phyloP scores from a whole-genome alignment of 2,888 invertebrate species.

The Cactoblastis cactorum region DNA sequence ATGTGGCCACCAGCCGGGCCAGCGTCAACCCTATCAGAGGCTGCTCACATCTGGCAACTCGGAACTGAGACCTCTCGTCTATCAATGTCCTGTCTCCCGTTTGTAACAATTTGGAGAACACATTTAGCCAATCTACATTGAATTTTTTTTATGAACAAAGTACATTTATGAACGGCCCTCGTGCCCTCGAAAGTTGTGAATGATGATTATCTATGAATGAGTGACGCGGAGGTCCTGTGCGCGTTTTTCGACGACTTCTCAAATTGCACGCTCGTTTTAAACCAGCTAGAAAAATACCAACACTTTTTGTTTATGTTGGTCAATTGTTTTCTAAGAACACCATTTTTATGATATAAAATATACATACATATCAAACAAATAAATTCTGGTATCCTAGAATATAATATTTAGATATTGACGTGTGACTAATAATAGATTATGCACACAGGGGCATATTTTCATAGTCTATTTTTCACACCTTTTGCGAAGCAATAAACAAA shows the following conservation, averaged over 20 bases:
- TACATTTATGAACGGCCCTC: slow-evolving; percentile 53
- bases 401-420: background rate
- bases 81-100: slow-evolving; percentile 36
- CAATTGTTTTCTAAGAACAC: slow-evolving; percentile 2
- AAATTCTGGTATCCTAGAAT: background rate
- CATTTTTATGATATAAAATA: slow-evolving; percentile 1
- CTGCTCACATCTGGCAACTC: slow-evolving; percentile 49
- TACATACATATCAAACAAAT: background rate
- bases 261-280: slow-evolving; percentile 15
- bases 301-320: background rate
- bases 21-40: slow-evolving; percentile 27
- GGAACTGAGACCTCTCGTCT: slow-evolving; percentile 48
- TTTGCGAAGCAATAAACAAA: too few species aligned
- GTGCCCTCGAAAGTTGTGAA: slow-evolving; percentile 52
- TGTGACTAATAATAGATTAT: background rate
- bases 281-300: slow-evolving; percentile 13
- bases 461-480: too few species aligned
- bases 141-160: slow-evolving; percentile 44
- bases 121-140: slow-evolving; percentile 48
- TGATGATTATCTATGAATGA: slow-evolving; percentile 55
- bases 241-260: slow-evolving; percentile 20
- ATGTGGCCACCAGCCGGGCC: slow-evolving; percentile 34
- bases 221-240: slow-evolving; percentile 30
- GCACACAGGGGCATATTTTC: too few species aligned
- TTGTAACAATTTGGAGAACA: slow-evolving; percentile 38